Evolutionary conservation across 2,797 vertebrate genomes (phyloP).

Genomic region (Manis pentadactyla): DNA sequence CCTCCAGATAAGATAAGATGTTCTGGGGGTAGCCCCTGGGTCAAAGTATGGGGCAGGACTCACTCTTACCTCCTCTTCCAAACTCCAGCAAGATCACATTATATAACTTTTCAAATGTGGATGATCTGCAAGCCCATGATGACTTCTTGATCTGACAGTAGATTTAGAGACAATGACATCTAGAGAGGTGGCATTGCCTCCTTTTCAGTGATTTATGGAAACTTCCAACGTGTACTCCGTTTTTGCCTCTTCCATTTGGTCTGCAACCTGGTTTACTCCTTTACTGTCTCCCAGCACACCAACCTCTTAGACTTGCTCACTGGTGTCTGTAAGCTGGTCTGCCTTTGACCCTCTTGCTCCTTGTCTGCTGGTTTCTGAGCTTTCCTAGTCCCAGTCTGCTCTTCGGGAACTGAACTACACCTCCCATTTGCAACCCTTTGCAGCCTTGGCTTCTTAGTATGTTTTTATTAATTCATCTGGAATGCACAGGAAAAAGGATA

Average conservation of each 20-base stretch:
- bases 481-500: slow-evolving; percentile 43
- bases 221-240: background rate
- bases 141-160: background rate
- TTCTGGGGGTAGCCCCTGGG: background rate
- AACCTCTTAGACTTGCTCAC: background rate
- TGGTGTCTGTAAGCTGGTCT: background rate
- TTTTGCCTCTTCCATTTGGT: background rate
- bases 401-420: background rate
- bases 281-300: background rate
- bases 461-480: background rate
- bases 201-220: background rate
- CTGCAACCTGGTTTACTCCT: background rate
- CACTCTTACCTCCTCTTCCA: background rate
- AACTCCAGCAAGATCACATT: background rate
- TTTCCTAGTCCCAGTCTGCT: background rate
- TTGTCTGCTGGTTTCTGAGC: background rate
- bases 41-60: background rate
- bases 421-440: background rate
- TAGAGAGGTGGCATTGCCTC: background rate
- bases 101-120: background rate
- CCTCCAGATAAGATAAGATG: background rate
- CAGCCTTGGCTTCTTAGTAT: background rate
- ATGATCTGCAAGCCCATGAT: background rate
- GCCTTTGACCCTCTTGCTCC: background rate
- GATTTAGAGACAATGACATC: background rate